Evolutionary conservation across 2,888 invertebrate genomes (phyloP), one percentile per base, ranked within the genome.

Genomic region (Megaustenia siamemsis): DNA sequence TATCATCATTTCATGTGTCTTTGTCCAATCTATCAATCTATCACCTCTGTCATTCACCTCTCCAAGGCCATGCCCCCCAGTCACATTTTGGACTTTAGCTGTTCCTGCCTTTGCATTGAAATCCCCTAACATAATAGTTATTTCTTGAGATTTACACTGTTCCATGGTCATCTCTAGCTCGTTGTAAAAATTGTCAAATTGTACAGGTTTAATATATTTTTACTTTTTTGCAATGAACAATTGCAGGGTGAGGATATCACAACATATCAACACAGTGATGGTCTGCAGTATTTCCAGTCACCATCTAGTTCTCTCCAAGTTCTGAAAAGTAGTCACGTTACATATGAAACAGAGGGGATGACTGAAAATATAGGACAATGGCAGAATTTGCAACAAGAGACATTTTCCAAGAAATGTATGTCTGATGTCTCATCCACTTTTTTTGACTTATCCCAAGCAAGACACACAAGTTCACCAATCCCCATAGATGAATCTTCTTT

Each of bases 351-450:
- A 32, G 83, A 84, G n/a, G 66, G 66, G 75, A 82, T 83, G 15
- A 71, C 69, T 85, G 83, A 86, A 63, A 90, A 91, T 40, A 86
- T 90, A 28, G 90, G 91, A 79, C 89, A 88, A 12, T 68, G 89
- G 83, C 84, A 90, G n/a, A 89, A 90, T 60, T 69, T 90, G 35
- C 91, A 91, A 12, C 91, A 91, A 24, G 89, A 91, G 28, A 91
- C 91, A 84, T 90, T 91, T 0, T 89, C 90, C 53, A 88, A 90
- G 66, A 90, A 90, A 79, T 86, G 90, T 8, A 84, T 90, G 43
- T 89, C 90, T 0, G 81, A 73, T 10, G 78, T 66, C 0, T 80
- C 80, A 15, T 80, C 73, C 2, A 75, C 79, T 38, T 53, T 60
- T 15, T 38, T 73, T 21, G 28, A 49, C 2, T 28, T 56, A 10